Evolutionary conservation across 2,113 vertebrate species (phyloP).

Genomic region (Neogobius melanostomus): DNA sequence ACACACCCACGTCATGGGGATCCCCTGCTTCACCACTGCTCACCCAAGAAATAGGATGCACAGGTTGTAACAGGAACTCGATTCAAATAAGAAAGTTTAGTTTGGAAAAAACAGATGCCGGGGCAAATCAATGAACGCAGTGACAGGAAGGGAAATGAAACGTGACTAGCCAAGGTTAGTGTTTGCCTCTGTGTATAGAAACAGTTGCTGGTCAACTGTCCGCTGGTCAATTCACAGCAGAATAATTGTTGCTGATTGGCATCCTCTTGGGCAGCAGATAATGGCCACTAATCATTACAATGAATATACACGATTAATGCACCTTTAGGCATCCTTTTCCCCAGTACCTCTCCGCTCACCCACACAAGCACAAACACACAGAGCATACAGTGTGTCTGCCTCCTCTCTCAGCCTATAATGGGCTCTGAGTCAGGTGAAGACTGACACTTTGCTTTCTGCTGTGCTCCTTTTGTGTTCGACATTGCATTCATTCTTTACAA

Average conservation of each 20-base stretch:
- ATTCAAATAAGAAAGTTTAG: constrained; percentile 39
- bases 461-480: constrained; percentile 63
- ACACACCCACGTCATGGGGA: constrained; percentile 45
- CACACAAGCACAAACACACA: constrained; percentile 9
- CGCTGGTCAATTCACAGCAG: constrained; percentile 50
- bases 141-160: constrained; percentile 68
- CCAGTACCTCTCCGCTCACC: constrained; percentile 10
- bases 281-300: constrained; percentile 61
- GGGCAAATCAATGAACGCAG: constrained; percentile 61
- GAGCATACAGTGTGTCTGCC: constrained; percentile 22
- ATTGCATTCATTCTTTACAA: constrained; percentile 61
- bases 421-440: constrained; percentile 71
- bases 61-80: constrained; percentile 8
- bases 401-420: constrained; percentile 63
- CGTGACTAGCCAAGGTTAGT: constrained; percentile 52
- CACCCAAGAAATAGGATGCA: constrained; percentile 30
- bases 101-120: constrained; percentile 41
- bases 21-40: constrained; percentile 74
- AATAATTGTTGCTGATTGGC: constrained; percentile 66
- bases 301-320: constrained; percentile 50
- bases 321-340: constrained; percentile 48
- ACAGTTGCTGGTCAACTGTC: constrained; percentile 57
- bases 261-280: constrained; percentile 49
- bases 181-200: constrained; percentile 47
- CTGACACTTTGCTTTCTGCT: constrained; percentile 68